These are phyloP conservation scores for Telenomus remus DNA, from an alignment of 1,140 invertebrate species.

Conservation along the genomic window DNA sequence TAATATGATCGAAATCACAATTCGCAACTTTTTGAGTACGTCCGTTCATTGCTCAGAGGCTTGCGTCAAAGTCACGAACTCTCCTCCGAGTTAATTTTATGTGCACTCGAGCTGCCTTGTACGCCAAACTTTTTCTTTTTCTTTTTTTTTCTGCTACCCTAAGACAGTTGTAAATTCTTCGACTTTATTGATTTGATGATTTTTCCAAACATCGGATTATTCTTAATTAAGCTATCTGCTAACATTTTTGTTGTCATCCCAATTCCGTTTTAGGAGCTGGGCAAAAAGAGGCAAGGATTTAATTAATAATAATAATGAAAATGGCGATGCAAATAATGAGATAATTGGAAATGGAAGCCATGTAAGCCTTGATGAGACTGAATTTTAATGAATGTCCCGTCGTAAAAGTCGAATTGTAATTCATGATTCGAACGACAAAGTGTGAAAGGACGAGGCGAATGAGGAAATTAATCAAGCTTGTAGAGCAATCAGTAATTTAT, in stretches of 20 bases:
- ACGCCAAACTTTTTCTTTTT: too few species aligned
- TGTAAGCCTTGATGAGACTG: constrained; percentile 2
- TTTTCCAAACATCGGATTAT: too few species aligned
- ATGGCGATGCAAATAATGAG: too few species aligned
- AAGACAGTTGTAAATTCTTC: too few species aligned
- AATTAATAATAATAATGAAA: too few species aligned
- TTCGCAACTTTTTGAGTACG: constrained; percentile 20
- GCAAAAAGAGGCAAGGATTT: too few species aligned
- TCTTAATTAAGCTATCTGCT: too few species aligned
- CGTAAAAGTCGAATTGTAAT: constrained; percentile 20
- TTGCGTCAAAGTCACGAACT: neutral
- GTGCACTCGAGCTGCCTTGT: neutral
- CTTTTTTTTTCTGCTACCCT: too few species aligned
- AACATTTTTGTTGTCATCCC: too few species aligned
- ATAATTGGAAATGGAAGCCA: neutral
- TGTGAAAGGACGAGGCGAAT: neutral
- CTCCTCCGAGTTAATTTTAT: constrained; percentile 8
- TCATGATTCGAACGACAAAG: too few species aligned
- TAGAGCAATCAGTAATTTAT: neutral
- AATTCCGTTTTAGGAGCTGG: too few species aligned
- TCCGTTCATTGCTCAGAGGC: constrained; percentile 15
- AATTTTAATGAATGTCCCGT: constrained; percentile 27
- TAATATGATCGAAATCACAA: constrained; percentile 48
- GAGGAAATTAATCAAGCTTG: constrained; percentile 9
- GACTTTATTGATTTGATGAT: too few species aligned